Conservation (phyloP, 2,113 vertebrate species). For the Sinosuthora webbiana region DNA sequence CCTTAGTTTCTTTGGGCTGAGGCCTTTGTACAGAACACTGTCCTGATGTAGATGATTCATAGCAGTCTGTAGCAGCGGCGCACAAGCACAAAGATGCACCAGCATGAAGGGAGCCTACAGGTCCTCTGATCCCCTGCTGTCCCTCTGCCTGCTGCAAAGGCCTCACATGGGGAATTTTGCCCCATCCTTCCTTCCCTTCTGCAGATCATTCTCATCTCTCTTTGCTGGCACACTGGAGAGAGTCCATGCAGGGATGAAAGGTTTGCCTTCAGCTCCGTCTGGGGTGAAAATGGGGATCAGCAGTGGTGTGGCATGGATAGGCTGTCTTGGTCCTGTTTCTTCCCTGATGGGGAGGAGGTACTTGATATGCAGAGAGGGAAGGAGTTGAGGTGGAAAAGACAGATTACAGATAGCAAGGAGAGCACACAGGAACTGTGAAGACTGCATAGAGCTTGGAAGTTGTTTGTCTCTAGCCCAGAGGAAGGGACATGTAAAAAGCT, state of each 20-base stretch:
- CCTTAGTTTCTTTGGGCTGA: not conserved
- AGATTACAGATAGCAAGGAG: not conserved
- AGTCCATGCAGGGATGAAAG: not conserved
- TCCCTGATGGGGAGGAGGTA: not conserved
- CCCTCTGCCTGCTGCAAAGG: not conserved
- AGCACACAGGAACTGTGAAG: not conserved
- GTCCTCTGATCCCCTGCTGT: not conserved
- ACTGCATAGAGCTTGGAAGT: not conserved
- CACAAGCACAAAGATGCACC: not conserved
- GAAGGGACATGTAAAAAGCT: not conserved
- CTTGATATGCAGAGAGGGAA: not conserved
- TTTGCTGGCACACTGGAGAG: not conserved
- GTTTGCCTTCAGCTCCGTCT: not conserved
- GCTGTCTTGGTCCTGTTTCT: not conserved
- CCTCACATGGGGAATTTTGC: not conserved
- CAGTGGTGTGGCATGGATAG: not conserved
- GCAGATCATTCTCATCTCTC: not conserved
- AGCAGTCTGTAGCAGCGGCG: not conserved
- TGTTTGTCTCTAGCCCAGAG: not conserved
- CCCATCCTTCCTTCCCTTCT: not conserved
- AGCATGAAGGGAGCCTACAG: not conserved
- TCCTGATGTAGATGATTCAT: not conserved
- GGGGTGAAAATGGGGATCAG: not conserved
- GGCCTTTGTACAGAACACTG: not conserved
- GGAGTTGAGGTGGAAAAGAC: not conserved